Evolutionary conservation across 2,797 vertebrate genomes (phyloP).

Genomic region (Cuniculus paca): DNA sequence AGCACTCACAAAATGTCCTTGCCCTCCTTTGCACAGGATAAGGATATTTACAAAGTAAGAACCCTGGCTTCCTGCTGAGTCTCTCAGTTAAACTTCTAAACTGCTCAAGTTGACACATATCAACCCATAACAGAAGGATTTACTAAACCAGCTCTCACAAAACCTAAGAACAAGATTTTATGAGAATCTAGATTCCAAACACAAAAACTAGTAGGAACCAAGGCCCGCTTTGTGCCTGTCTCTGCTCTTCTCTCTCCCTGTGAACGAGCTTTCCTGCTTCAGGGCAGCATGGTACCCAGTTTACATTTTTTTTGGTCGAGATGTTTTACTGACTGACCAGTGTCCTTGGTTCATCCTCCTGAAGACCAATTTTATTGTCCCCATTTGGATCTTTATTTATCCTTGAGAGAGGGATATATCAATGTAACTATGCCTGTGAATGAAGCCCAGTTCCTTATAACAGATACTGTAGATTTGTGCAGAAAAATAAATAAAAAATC

Average conservation of each 20-base stretch:
- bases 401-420: not conserved
- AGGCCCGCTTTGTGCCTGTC: not conserved
- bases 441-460: not conserved
- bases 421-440: not conserved
- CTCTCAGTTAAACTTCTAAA: no score
- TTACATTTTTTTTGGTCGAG: not conserved
- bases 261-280: not conserved
- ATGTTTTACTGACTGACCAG: not conserved
- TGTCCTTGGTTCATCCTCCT: conserved; percentile 3
- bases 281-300: not conserved
- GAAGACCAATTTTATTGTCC: not conserved
- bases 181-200: not conserved
- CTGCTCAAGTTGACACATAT: no score
- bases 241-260: not conserved
- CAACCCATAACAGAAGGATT: no score
- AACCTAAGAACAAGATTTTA: not conserved
- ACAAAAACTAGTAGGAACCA: not conserved
- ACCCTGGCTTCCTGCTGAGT: no score
- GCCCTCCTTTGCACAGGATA: no score
- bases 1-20: no score
- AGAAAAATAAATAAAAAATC: not conserved
- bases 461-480: not conserved
- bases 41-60: no score
- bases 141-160: not conserved
- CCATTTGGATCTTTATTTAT: not conserved